phyloP scores from a whole-genome alignment of 2,113 vertebrate genomes.

The Gallinago media region DNA sequence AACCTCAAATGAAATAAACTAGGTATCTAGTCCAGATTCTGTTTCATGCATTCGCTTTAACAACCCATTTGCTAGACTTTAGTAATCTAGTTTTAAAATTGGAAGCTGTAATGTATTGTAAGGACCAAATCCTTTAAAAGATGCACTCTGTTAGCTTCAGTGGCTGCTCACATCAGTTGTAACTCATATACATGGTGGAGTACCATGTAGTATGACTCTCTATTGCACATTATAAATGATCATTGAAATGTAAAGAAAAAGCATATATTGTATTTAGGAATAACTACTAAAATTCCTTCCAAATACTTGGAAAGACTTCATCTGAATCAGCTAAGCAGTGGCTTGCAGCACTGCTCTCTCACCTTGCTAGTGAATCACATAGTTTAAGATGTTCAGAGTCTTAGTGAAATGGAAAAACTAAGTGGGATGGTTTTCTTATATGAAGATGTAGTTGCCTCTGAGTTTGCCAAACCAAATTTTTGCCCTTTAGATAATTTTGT shows the following conservation, averaged over 20 bases:
- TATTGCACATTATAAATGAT: not conserved
- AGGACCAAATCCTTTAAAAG: not conserved
- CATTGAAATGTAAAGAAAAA: not conserved
- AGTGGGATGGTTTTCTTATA: not conserved
- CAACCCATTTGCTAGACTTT: not conserved
- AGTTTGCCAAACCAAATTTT: not conserved
- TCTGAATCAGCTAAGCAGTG: not conserved
- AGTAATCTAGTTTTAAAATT: not conserved
- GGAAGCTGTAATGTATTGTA: not conserved
- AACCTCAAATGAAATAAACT: not conserved
- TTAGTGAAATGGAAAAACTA: not conserved
- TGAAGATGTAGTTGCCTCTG: not conserved
- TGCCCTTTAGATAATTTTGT: not conserved
- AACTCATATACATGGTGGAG: not conserved
- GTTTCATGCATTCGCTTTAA: not conserved
- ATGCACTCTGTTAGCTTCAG: not conserved
- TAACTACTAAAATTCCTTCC: not conserved
- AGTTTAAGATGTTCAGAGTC: not conserved
- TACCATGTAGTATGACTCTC: not conserved
- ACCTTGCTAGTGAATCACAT: not conserved
- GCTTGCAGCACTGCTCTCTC: not conserved
- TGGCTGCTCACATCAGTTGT: slow-evolving; percentile 18
- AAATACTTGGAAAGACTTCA: not conserved
- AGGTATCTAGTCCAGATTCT: not conserved
- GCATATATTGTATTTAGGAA: not conserved